These are phyloP conservation scores for Lagenorhynchus albirostris DNA, from an alignment of 2,113 vertebrate genomes.

Conservation along the genomic window DNA sequence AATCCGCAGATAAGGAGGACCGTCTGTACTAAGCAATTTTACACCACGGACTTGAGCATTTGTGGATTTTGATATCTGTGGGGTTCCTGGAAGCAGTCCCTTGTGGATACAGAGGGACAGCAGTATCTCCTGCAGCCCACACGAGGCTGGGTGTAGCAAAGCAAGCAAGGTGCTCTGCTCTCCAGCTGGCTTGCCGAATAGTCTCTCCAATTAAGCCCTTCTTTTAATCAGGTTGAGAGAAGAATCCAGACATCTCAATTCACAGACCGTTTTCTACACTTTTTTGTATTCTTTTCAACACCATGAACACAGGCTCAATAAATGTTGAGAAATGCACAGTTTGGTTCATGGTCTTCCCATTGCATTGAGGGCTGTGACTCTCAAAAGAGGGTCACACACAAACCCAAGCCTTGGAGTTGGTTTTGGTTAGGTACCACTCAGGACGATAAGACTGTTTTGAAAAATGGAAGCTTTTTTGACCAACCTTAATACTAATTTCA, in stretches of 20 bases:
- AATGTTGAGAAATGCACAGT: neutral
- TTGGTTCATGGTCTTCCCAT: neutral
- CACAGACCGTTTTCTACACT: neutral
- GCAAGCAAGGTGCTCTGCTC: neutral
- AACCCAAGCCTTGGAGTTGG: neutral
- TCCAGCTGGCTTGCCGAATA: neutral
- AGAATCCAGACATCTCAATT: neutral
- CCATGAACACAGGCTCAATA: neutral
- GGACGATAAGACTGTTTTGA: neutral
- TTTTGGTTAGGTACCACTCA: neutral
- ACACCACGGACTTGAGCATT: too few species aligned
- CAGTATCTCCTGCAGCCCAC: neutral
- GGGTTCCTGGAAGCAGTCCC: too few species aligned
- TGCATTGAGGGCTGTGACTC: neutral
- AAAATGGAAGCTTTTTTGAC: conserved; percentile 66
- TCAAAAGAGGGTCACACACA: neutral
- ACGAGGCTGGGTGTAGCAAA: neutral
- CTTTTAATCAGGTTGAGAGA: neutral
- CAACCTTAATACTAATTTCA: conserved; percentile 75
- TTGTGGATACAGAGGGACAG: too few species aligned
- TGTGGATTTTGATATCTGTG: too few species aligned
- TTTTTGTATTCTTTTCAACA: neutral
- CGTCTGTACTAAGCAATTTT: too few species aligned
- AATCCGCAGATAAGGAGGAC: too few species aligned
- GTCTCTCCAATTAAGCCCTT: neutral